Evolutionary conservation across 2,113 vertebrate species (phyloP).

Genomic region (human): DNA sequence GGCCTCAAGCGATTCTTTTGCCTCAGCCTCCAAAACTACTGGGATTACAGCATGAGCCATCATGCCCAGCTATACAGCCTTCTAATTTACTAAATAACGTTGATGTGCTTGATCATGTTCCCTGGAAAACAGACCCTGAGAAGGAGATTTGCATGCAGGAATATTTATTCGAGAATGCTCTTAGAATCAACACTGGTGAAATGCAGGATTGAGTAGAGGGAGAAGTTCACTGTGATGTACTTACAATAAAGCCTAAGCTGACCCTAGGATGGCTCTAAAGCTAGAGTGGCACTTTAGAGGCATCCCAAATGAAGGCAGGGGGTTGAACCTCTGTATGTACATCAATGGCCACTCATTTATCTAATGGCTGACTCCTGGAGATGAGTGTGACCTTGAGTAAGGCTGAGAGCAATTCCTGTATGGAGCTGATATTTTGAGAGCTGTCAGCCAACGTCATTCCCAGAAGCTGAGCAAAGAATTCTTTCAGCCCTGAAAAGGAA

Average conservation of each 20-base stretch:
- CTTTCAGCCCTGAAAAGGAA: neutral
- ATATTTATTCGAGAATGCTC: slow-evolving; percentile 5
- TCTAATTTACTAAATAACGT: slow-evolving; percentile 3
- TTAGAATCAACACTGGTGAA: neutral
- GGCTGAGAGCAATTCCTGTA: neutral
- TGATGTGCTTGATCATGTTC: neutral
- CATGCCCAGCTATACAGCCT: neutral
- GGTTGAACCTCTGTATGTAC: neutral
- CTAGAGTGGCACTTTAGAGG: neutral
- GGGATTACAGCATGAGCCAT: too few relatives aligned
- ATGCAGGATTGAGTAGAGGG: neutral
- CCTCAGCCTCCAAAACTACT: too few relatives aligned
- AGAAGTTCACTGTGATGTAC: neutral
- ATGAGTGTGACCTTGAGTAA: neutral
- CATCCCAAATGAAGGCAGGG: neutral
- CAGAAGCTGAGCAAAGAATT: neutral
- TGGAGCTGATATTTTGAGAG: neutral
- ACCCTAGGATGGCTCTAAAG: neutral
- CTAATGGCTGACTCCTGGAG: neutral
- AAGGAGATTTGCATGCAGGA: neutral
- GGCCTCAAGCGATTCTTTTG: too few relatives aligned
- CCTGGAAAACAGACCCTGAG: neutral
- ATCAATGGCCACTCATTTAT: neutral
- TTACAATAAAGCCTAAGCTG: neutral
- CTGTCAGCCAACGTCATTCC: neutral